Evolutionary conservation across 2,888 invertebrate species (phyloP).

Genomic region (Tetragnatha montana): DNA sequence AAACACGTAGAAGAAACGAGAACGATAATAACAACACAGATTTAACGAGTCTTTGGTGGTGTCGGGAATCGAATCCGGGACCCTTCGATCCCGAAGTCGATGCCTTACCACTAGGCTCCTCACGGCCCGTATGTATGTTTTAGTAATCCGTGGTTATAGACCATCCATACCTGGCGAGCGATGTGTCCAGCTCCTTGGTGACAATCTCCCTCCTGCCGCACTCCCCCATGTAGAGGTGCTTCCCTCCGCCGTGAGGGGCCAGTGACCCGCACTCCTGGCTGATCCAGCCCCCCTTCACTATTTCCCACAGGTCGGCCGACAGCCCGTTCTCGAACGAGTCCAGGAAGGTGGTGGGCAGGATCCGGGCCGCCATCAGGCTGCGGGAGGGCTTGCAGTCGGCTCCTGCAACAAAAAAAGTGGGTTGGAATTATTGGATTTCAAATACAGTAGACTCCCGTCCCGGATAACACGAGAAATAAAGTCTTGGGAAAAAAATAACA

Average conservation of each 20-base stretch:
- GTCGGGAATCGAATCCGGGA: too few species aligned
- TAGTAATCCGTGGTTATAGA: too few species aligned
- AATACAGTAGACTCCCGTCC: too few species aligned
- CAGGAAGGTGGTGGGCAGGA: constrained; percentile 72
- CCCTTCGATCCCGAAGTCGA: too few species aligned
- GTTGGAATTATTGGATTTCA: too few species aligned
- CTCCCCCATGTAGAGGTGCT: constrained; percentile 77
- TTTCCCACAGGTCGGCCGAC: constrained; percentile 74
- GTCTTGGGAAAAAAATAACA: too few species aligned
- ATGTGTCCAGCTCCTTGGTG: constrained; percentile 76
- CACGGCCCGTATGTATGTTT: too few species aligned
- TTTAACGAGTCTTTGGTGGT: too few species aligned
- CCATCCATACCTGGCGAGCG: constrained; percentile 74
- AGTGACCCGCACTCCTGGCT: constrained; percentile 77
- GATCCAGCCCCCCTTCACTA: constrained; percentile 76
- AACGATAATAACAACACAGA: too few species aligned
- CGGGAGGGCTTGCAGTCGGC: constrained; percentile 58
- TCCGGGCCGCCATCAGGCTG: constrained; percentile 17
- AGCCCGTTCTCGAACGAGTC: constrained; percentile 76
- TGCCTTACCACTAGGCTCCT: too few species aligned
- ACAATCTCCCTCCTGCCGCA: constrained; percentile 76
- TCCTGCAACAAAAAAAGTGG: constrained; percentile 21
- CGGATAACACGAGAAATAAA: too few species aligned
- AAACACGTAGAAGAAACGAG: too few species aligned
- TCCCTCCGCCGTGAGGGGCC: constrained; percentile 76